Evolutionary conservation across 2,888 invertebrate species (phyloP).

Genomic region (Leucania comma): DNA sequence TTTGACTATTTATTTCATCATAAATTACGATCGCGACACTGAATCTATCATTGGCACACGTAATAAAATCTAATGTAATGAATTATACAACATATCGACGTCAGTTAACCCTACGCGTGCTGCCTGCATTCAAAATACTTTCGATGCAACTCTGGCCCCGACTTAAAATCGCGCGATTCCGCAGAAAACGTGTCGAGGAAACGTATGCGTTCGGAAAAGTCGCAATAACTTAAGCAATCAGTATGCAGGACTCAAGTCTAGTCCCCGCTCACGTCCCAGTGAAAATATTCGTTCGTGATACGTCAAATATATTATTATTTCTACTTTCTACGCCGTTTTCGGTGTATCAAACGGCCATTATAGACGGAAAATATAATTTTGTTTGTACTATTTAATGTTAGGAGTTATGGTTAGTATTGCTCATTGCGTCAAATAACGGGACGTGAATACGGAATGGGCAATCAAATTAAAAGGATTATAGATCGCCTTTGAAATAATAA

Average conservation of each 20-base stretch:
- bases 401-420: constrained; percentile 49
- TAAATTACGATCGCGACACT: constrained; percentile 27
- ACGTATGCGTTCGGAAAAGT: constrained; percentile 73
- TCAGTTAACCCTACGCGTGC: constrained; percentile 57
- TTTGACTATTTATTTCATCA: constrained; percentile 11
- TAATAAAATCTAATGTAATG: constrained; percentile 54
- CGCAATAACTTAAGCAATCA: constrained; percentile 77
- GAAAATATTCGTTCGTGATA: constrained; percentile 83
- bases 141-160: constrained; percentile 42
- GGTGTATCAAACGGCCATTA: constrained; percentile 73
- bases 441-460: constrained; percentile 62
- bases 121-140: constrained; percentile 55
- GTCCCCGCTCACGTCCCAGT: constrained; percentile 83
- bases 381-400: constrained; percentile 50
- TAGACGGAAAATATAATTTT: constrained; percentile 74
- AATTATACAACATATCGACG: constrained; percentile 56
- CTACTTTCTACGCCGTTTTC: constrained; percentile 85
- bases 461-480: constrained; percentile 66
- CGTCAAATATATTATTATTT: constrained; percentile 81
- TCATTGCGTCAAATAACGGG: constrained; percentile 62
- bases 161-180: constrained; percentile 66
- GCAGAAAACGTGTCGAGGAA: constrained; percentile 69
- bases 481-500: constrained; percentile 65
- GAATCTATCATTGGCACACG: constrained; percentile 19
- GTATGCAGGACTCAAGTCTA: constrained; percentile 81